These are phyloP conservation scores for Arctocebus calabarensis DNA, from an alignment of 2,797 vertebrate genomes.

Conservation along the genomic window DNA sequence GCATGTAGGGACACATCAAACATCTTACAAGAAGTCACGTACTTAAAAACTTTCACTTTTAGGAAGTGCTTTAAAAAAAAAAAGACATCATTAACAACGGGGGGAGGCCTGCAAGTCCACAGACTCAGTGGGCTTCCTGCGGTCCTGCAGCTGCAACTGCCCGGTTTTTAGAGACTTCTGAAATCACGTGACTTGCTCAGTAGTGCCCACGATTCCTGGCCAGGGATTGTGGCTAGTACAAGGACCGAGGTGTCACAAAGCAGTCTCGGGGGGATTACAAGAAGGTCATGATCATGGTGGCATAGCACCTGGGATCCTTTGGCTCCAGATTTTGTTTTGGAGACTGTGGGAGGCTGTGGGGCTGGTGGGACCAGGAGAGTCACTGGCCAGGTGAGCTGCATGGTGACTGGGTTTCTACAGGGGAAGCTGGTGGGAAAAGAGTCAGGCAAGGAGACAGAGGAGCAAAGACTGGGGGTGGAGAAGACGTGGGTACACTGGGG, in stretches of 20 bases:
- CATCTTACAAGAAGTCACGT: background rate
- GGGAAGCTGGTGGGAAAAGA: background rate
- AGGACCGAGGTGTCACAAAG: fast-evolving
- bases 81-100: background rate
- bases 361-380: background rate
- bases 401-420: fast-evolving
- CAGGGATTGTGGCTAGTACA: fast-evolving
- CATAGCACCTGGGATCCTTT: background rate
- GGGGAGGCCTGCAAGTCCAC: fast-evolving
- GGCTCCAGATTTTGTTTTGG: too few relatives aligned
- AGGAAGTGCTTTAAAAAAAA: background rate
- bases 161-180: too few relatives aligned
- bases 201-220: background rate
- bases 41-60: background rate
- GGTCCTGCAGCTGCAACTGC: fast-evolving
- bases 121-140: fast-evolving
- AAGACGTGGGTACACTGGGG: fast-evolving
- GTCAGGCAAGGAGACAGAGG: background rate
- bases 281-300: background rate
- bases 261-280: too few relatives aligned
- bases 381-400: fast-evolving
- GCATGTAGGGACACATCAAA: fast-evolving
- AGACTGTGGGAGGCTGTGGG: background rate
- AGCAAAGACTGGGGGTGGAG: fast-evolving
- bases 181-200: fast-evolving